Percentiles rank a stretch among this genome's conserved stretches.
Conservation (phyloP, 35 echinoderm and acorn worm species). For the Stichopus chloronotus region DNA sequence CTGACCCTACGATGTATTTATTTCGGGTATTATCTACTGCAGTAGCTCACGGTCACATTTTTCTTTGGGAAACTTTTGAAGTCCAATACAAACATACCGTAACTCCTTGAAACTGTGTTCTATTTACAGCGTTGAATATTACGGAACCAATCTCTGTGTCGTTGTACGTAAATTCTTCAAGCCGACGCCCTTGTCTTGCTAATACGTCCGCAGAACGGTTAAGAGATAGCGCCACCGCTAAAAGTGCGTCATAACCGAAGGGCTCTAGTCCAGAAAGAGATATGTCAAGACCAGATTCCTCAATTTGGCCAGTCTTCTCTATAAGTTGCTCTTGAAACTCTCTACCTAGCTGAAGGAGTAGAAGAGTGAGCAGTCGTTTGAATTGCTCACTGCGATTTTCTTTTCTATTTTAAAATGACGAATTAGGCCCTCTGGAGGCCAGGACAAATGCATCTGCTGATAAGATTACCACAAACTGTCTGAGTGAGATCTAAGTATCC, state of each 20-base stretch:
- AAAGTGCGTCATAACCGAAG: conserved; percentile 32
- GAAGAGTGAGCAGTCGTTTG: too few species aligned
- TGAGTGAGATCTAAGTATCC: too few species aligned
- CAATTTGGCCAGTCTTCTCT: background rate
- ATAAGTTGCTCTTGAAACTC: background rate
- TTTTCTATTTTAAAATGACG: too few species aligned
- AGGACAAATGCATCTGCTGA: too few species aligned
- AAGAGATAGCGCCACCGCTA: conserved; percentile 23
- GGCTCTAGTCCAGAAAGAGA: background rate
- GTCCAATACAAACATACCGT: background rate
- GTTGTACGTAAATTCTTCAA: conserved; percentile 28
- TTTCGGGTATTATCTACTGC: too few species aligned
- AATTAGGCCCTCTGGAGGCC: too few species aligned
- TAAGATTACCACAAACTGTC: too few species aligned
- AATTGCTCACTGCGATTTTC: too few species aligned
- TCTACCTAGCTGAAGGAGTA: background rate
- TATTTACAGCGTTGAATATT: conserved; percentile 6
- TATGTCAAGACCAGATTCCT: background rate
- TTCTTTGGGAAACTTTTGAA: too few species aligned
- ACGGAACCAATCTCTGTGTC: background rate
- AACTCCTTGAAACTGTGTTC: background rate
- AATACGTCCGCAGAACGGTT: background rate
- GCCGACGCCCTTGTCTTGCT: background rate
- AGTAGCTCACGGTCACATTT: too few species aligned
- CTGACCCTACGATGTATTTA: too few species aligned